Evolutionary conservation across 2,113 vertebrate species (phyloP), one percentile per base, ranked within the genome.

Genomic region (Microcebus jonahi): DNA sequence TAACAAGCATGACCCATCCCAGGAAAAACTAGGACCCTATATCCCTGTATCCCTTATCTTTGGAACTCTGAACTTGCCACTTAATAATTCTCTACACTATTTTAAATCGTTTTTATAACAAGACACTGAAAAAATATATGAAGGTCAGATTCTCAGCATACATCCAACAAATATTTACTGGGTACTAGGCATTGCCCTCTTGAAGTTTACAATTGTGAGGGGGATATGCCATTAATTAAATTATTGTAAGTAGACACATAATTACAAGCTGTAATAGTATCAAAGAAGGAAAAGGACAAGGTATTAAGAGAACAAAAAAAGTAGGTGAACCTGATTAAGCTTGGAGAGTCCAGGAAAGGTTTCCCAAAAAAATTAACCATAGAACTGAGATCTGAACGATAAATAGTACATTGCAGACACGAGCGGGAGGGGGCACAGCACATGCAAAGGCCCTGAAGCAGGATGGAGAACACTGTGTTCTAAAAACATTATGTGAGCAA

Each of bases 51-150:
- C 20, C 23, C 39, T 77, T 67, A 68, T 34, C 68, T 36, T 27
- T 2, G 50, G 75, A 55, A 85, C 36, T 71, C 42, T 70, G 53
- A 96, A 31, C n/a, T 34, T 77, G 63, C 21, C 63, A 27, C 23
- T 87, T 42, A 18, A 7, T 15, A 23, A 63, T n/a, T 53, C 65
- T 63, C 45, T 31, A 76, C 3, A 68, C 61, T 53, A 45, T 7
- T 65, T 42, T 86, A 95, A 93, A 70, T 61, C 27, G 42, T 97
- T 87, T 87, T 92, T 57, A 89, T 70, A 63, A 73, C 31, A 94
- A 61, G 18, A 7, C 10, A 23, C 15, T 39, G 9, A 5, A 70
- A 88, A 92, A 73, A 94, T 42, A 45, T 13, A 68, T 63, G 39
- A 75, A 80, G 48, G 55, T 87, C 84, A 50, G 10, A 48, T 39